Percentiles rank a stretch among this genome's conserved stretches.
Conservation (phyloP, 1,140 invertebrate genomes). For the Polyergus mexicanus region DNA sequence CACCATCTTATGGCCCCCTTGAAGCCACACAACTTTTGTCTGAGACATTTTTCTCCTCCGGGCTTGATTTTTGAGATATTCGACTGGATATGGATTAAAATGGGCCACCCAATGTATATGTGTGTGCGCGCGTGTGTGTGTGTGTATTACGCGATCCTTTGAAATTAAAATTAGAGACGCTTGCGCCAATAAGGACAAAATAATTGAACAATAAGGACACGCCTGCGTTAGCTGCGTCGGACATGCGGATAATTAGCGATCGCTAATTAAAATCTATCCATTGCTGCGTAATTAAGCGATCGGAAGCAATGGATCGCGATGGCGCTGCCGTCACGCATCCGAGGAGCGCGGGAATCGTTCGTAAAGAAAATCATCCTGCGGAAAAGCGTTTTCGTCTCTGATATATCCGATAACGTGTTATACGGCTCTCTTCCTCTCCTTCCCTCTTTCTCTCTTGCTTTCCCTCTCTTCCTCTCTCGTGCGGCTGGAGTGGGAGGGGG, state of each 20-base stretch:
- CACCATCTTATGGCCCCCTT: no score
- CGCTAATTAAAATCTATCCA: slow-evolving; percentile 48
- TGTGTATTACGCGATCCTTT: background rate
- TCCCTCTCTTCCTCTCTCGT: background rate
- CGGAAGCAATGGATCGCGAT: slow-evolving; percentile 39
- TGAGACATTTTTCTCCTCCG: no score
- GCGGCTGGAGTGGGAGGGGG: background rate
- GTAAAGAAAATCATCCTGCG: slow-evolving; percentile 40
- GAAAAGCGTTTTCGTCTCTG: slow-evolving; percentile 40
- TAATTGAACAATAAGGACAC: slow-evolving; percentile 28
- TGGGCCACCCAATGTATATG: no score
- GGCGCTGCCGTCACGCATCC: slow-evolving; percentile 1
- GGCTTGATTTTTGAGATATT: no score
- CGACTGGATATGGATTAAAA: no score
- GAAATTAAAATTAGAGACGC: slow-evolving; percentile 29
- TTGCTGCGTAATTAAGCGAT: slow-evolving; percentile 53
- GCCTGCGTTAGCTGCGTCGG: slow-evolving; percentile 15
- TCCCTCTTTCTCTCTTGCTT: background rate
- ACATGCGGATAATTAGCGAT: slow-evolving; percentile 30
- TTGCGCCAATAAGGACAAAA: background rate
- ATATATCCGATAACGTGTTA: slow-evolving; percentile 53
- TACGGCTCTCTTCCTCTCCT: no score
- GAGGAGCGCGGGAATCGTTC: slow-evolving; percentile 41
- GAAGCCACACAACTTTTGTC: no score
- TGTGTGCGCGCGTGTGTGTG: no score